A percentile compares a stretch with the other conserved stretches of the same genome.
Conservation (phyloP, 2,113 vertebrate species). For the Delphinapterus leucas region DNA sequence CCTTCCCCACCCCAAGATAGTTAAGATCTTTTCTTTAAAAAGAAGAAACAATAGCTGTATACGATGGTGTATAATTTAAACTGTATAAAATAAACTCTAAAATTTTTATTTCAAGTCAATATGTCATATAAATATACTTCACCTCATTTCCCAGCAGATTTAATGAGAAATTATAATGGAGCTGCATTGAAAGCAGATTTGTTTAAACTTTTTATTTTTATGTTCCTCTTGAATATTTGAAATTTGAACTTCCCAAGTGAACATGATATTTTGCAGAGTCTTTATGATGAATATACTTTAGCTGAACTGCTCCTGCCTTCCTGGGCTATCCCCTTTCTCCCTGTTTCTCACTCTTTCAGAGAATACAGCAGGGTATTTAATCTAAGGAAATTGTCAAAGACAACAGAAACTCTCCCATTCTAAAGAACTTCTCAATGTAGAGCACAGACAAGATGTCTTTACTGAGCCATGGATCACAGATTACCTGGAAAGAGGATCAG, state of each 20-base stretch:
- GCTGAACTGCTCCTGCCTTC: background rate
- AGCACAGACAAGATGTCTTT: background rate
- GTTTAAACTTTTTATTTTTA: background rate
- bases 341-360: background rate
- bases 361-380: background rate
- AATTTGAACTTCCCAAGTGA: background rate
- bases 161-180: background rate
- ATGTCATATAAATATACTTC: background rate
- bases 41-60: background rate
- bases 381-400: background rate
- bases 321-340: background rate
- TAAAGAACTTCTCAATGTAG: background rate
- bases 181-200: background rate
- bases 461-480: background rate
- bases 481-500: background rate
- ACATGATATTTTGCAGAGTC: background rate
- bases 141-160: background rate
- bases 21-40: conserved; percentile 14
- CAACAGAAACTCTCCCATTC: background rate
- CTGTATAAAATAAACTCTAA: background rate
- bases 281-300: background rate
- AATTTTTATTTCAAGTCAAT: background rate
- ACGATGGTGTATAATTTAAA: background rate
- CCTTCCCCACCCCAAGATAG: fast-evolving
- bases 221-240: background rate